Evolutionary conservation across 2,888 invertebrate species (phyloP).

Genomic region (Hypomecis atomaria): DNA sequence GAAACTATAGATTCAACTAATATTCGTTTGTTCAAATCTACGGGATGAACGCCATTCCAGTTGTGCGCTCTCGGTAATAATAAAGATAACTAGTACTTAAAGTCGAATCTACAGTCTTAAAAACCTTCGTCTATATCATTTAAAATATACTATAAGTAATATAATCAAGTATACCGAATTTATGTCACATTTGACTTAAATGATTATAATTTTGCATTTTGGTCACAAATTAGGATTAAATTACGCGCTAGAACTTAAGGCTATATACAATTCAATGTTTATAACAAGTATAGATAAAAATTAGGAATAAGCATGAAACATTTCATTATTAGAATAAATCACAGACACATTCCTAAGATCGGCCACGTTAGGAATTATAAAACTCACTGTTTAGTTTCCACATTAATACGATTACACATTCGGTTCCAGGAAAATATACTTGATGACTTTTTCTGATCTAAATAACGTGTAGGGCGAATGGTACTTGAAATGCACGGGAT

Average conservation of each 20-base stretch:
- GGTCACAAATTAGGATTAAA: constrained; percentile 73
- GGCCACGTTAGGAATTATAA: constrained; percentile 64
- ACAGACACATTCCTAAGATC: constrained; percentile 79
- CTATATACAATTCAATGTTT: constrained; percentile 72
- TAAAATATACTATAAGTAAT: constrained; percentile 22
- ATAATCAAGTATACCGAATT: constrained; percentile 46
- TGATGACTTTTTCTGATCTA: too few species aligned
- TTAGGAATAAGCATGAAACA: constrained; percentile 80
- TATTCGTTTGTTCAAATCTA: too few species aligned
- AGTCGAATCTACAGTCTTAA: neutral
- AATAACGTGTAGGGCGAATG: too few species aligned
- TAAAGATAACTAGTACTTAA: neutral
- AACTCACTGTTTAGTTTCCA: constrained; percentile 34
- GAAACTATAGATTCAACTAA: too few species aligned
- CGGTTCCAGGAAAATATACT: too few species aligned
- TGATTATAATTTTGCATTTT: constrained; percentile 61
- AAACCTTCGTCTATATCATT: constrained; percentile 5
- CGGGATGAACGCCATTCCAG: too few species aligned
- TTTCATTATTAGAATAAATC: constrained; percentile 79
- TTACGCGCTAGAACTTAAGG: constrained; percentile 67
- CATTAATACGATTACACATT: constrained; percentile 1
- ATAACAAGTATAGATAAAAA: constrained; percentile 68
- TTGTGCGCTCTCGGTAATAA: too few species aligned
- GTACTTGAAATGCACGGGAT: too few species aligned
- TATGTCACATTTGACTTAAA: constrained; percentile 52